Evolutionary conservation across 2,797 vertebrate genomes (phyloP).

Genomic region (Enteromius radiatus): DNA sequence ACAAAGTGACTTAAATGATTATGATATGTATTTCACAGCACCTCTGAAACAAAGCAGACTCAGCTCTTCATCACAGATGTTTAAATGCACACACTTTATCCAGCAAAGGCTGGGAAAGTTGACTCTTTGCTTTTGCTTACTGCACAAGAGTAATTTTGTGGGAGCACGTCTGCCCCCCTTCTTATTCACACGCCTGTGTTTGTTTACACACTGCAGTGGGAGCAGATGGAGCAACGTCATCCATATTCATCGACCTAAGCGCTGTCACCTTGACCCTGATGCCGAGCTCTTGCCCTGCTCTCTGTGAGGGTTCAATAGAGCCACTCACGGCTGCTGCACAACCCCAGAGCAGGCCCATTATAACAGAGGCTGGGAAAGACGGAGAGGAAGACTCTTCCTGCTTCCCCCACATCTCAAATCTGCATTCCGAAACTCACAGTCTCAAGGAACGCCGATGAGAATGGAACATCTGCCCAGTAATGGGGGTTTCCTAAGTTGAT

Average conservation of each 20-base stretch:
- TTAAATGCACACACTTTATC: conserved; percentile 8
- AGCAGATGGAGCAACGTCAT: conserved; percentile 78
- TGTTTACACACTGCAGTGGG: conserved; percentile 68
- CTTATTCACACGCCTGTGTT: conserved; percentile 58
- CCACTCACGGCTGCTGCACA: conserved; percentile 57
- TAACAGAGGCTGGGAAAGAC: conserved; percentile 62
- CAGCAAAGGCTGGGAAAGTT: conserved; percentile 47
- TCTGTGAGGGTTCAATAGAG: conserved; percentile 70
- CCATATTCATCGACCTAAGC: conserved; percentile 77
- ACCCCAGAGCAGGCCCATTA: conserved; percentile 61
- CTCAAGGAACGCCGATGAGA: conserved; percentile 44
- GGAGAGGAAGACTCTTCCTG: conserved; percentile 35
- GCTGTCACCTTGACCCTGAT: conserved; percentile 76
- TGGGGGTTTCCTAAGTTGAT: conserved; percentile 65
- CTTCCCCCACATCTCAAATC: conserved; percentile 40
- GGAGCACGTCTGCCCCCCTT: conserved; percentile 24
- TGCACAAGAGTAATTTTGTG: conserved; percentile 42
- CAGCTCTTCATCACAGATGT: conserved; percentile 7
- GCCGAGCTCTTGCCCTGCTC: conserved; percentile 68
- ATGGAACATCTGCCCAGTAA: conserved; percentile 70
- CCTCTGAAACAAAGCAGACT: conserved; percentile 13
- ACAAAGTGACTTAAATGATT: conserved; percentile 1
- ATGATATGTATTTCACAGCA: not conserved
- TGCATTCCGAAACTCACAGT: conserved; percentile 57
- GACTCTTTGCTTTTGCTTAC: conserved; percentile 17